A percentile compares a stretch with the other conserved stretches of the same genome.
Conservation (phyloP, 2,888 invertebrate genomes). For the Ophion obscuratus region DNA sequence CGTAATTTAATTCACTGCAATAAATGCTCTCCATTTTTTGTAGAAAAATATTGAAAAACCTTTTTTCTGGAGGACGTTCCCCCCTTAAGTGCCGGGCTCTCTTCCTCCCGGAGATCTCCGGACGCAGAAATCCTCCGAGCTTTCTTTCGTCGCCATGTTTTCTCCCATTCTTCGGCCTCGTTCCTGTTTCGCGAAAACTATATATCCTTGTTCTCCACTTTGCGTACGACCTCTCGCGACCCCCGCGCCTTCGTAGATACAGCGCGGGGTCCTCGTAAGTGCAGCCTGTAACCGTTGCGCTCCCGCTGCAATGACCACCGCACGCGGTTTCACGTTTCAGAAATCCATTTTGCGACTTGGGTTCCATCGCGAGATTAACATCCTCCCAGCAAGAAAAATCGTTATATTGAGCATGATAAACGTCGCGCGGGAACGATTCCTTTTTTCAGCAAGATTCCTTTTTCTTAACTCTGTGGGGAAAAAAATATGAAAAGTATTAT, state of each 20-base stretch:
- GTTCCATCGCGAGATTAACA: conserved; percentile 58
- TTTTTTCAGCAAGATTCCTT: too few species aligned
- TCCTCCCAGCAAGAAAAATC: conserved; percentile 22
- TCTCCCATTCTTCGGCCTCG: conserved; percentile 30
- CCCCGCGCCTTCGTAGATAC: conserved; percentile 58
- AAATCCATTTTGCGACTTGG: conserved; percentile 67
- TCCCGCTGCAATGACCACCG: conserved; percentile 39
- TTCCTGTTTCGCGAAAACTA: conserved; percentile 29
- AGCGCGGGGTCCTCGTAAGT: conserved; percentile 29
- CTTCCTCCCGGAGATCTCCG: background rate
- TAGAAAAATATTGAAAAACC: too few species aligned
- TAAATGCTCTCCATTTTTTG: too few species aligned
- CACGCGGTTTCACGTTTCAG: conserved; percentile 63
- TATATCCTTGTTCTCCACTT: conserved; percentile 39
- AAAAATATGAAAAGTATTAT: too few species aligned
- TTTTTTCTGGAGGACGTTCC: too few species aligned
- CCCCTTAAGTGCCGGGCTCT: background rate
- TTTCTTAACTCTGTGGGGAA: too few species aligned
- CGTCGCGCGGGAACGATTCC: too few species aligned
- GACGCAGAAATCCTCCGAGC: conserved; percentile 9
- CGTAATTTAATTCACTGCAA: too few species aligned
- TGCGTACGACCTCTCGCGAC: conserved; percentile 64
- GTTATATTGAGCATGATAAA: background rate
- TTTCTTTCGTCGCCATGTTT: conserved; percentile 42
- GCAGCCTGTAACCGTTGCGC: conserved; percentile 47